Evolutionary conservation across 2,797 vertebrate genomes (phyloP).

Genomic region (Danionella dracula): DNA sequence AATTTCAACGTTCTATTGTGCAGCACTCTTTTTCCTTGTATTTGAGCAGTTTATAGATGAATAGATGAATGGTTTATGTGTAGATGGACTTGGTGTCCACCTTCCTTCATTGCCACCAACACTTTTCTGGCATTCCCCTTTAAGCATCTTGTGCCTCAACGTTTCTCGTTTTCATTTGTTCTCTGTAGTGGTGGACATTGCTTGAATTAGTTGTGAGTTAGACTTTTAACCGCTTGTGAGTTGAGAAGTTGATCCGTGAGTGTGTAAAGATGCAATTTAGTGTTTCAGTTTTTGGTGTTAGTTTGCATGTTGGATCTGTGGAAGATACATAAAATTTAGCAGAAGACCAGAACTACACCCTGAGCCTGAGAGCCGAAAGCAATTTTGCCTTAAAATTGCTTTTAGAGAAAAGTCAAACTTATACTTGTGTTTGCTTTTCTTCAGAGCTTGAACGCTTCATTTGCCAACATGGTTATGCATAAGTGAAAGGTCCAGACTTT

Average conservation of each 20-base stretch:
- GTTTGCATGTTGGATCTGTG: constrained; percentile 66
- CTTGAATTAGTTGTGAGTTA: constrained; percentile 70
- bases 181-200: constrained; percentile 69
- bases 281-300: constrained; percentile 49
- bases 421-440: constrained; percentile 8
- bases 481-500: constrained; percentile 24
- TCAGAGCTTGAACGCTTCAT: constrained; percentile 26
- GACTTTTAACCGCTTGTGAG: constrained; percentile 36
- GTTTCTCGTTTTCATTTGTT: constrained; percentile 52
- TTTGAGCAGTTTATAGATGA: constrained; percentile 40
- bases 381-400: constrained; percentile 41
- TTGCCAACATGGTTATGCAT: constrained; percentile 4
- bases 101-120: constrained; percentile 36
- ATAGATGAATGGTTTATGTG: constrained; percentile 44
- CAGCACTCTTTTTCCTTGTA: constrained; percentile 40
- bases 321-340: constrained; percentile 62
- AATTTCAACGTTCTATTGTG: constrained; percentile 33
- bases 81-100: constrained; percentile 51
- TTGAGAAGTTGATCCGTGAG: constrained; percentile 25
- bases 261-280: constrained; percentile 27
- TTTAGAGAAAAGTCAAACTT: constrained; percentile 20
- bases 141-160: constrained; percentile 50
- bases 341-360: constrained; percentile 47
- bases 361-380: constrained; percentile 42
- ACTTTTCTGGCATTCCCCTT: constrained; percentile 41